Percentiles rank a stretch among this genome's conserved stretches.
These are phyloP conservation scores for Ia io DNA, from an alignment of 2,113 vertebrate species.

Conservation along the genomic window DNA sequence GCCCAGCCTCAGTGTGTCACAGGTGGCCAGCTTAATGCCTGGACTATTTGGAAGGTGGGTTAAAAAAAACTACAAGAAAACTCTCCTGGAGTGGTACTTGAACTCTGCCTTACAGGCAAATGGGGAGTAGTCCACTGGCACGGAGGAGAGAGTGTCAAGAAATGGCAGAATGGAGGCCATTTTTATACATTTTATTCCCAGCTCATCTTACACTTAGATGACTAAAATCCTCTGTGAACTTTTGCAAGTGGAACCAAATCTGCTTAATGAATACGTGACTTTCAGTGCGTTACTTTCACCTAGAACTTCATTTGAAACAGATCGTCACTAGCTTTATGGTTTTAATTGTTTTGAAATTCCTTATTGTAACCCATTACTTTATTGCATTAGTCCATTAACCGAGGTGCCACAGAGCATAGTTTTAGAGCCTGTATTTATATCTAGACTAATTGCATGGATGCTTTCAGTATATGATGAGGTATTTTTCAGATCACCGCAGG, in stretches of 20 bases:
- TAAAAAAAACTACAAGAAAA: neutral
- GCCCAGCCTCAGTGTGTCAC: neutral
- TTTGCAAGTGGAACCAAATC: slow-evolving; percentile 56
- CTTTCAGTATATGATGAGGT: slow-evolving; percentile 4
- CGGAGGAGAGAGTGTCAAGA: neutral
- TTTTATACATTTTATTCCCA: slow-evolving; percentile 29
- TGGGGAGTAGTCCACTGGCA: neutral
- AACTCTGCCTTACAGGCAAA: neutral
- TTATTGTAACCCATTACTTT: slow-evolving; percentile 71
- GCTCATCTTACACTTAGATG: neutral
- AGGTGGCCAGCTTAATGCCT: neutral
- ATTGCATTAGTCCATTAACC: slow-evolving; percentile 74
- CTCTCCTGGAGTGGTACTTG: slow-evolving; percentile 14
- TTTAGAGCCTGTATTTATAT: slow-evolving; percentile 68
- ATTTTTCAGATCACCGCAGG: slow-evolving; percentile 62
- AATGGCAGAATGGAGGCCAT: neutral
- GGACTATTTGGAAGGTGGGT: neutral
- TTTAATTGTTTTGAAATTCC: slow-evolving; percentile 74
- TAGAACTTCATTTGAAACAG: slow-evolving; percentile 71
- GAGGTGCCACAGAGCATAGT: slow-evolving; percentile 49
- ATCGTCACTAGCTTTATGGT: slow-evolving; percentile 70
- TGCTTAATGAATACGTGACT: slow-evolving; percentile 71
- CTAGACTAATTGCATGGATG: slow-evolving; percentile 62
- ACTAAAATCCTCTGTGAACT: slow-evolving; percentile 45
- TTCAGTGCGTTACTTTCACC: slow-evolving; percentile 76